A percentile compares a stretch with the other conserved stretches of the same genome.
These are phyloP conservation scores for Babyrousa celebensis DNA, from an alignment of 2,797 vertebrate genomes.

Conservation along the genomic window DNA sequence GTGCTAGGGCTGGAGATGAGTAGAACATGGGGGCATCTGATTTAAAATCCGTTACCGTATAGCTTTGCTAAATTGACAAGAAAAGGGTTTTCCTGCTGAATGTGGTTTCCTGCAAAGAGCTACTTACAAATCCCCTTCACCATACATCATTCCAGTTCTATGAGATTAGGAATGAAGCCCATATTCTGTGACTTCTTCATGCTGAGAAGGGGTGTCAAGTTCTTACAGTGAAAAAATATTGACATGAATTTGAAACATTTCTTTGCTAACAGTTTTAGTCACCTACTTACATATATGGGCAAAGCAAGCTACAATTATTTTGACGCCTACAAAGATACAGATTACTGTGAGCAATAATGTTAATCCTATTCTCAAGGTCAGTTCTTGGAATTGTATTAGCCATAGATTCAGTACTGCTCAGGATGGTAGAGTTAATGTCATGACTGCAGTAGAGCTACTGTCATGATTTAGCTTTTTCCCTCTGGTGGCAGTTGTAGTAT, in stretches of 20 bases:
- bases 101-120: neutral
- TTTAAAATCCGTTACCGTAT: neutral
- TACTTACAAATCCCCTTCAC: neutral
- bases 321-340: neutral
- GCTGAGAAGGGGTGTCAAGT: too few relatives aligned
- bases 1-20: neutral
- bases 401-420: neutral
- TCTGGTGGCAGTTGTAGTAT: neutral
- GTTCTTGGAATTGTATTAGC: neutral
- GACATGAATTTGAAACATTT: too few relatives aligned
- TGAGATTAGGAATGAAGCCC: neutral
- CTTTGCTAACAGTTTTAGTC: too few relatives aligned
- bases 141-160: neutral
- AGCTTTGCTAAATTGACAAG: neutral
- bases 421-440: neutral
- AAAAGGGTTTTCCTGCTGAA: neutral
- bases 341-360: neutral
- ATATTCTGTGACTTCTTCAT: too few relatives aligned
- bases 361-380: neutral
- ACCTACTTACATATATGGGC: neutral
- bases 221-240: too few relatives aligned
- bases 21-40: neutral
- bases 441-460: neutral
- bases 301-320: neutral
- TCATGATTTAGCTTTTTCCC: neutral